These are phyloP conservation scores for Trisateles emortualis DNA, from an alignment of 2,888 invertebrate genomes.

Conservation along the genomic window DNA sequence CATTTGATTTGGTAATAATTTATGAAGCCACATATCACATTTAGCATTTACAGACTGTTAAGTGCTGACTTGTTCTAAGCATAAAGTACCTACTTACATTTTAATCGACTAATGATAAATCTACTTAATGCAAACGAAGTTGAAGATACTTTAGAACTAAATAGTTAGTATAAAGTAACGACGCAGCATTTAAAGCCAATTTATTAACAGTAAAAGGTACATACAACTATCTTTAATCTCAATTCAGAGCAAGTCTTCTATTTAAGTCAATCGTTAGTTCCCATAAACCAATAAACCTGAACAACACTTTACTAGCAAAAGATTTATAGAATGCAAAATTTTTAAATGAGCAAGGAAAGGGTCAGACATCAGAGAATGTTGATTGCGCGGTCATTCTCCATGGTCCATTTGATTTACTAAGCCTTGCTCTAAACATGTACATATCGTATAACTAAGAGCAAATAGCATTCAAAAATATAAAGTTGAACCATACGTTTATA, in stretches of 20 bases:
- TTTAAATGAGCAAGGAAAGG: conserved; percentile 58
- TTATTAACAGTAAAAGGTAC: conserved; percentile 2
- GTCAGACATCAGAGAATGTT: conserved; percentile 69
- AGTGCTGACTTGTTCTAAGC: too few relatives aligned
- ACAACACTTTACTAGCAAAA: conserved; percentile 27
- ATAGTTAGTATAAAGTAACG: background rate
- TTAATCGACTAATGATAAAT: too few relatives aligned
- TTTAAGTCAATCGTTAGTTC: background rate
- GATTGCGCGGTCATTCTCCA: conserved; percentile 71
- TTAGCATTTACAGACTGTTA: too few relatives aligned
- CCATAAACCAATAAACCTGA: conserved; percentile 4
- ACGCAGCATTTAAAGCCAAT: background rate
- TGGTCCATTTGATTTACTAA: conserved; percentile 72
- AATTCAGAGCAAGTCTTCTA: background rate
- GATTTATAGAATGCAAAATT: conserved; percentile 56
- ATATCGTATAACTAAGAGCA: conserved; percentile 47
- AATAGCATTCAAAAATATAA: conserved; percentile 31
- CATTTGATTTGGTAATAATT: too few relatives aligned
- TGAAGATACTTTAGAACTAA: background rate
- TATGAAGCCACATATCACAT: too few relatives aligned
- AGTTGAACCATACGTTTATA: conserved; percentile 44
- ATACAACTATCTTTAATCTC: background rate
- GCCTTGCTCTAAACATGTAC: conserved; percentile 62
- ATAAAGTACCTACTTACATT: background rate
- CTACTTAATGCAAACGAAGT: too few relatives aligned